phyloP scores from a whole-genome alignment of 1,140 invertebrate genomes.

The Idris sp. region DNA sequence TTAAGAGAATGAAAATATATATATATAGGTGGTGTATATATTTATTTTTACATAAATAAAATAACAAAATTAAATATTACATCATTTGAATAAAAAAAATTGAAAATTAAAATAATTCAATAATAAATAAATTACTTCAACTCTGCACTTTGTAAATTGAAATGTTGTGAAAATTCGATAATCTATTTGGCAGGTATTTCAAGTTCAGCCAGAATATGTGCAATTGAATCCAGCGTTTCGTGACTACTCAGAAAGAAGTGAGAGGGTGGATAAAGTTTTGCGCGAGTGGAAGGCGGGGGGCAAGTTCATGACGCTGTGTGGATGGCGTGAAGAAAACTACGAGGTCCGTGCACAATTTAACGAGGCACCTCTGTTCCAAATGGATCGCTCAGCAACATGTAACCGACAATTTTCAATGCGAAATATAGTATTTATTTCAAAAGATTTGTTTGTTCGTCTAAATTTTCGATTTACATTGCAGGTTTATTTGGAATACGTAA shows the following conservation, averaged over 20 bases:
- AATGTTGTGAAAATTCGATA: too few species aligned
- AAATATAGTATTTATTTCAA: too few species aligned
- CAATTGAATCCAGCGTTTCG: slow-evolving; percentile 90
- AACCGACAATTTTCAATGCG: too few species aligned
- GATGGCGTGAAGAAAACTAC: slow-evolving; percentile 96
- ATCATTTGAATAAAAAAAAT: too few species aligned
- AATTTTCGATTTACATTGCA: slow-evolving; percentile 61
- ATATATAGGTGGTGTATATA: too few species aligned
- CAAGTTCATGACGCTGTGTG: slow-evolving; percentile 86
- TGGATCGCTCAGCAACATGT: slow-evolving; percentile 95
- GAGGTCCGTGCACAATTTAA: slow-evolving; percentile 87
- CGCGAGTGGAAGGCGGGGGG: slow-evolving; percentile 81
- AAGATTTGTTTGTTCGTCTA: too few species aligned
- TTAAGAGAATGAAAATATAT: too few species aligned
- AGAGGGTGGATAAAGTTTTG: slow-evolving; percentile 88
- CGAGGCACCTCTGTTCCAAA: slow-evolving; percentile 87
- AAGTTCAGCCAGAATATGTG: slow-evolving; percentile 84
- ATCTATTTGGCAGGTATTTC: slow-evolving; percentile 81
- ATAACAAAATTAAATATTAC: too few species aligned
- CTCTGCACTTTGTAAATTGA: too few species aligned
- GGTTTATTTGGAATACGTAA: slow-evolving; percentile 94
- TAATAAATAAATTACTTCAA: too few species aligned
- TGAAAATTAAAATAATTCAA: too few species aligned
- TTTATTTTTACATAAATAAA: too few species aligned
- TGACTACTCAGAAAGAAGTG: slow-evolving; percentile 88